Evolutionary conservation across 2,113 vertebrate species (phyloP).

Genomic region (Ramphastos sulfuratus): DNA sequence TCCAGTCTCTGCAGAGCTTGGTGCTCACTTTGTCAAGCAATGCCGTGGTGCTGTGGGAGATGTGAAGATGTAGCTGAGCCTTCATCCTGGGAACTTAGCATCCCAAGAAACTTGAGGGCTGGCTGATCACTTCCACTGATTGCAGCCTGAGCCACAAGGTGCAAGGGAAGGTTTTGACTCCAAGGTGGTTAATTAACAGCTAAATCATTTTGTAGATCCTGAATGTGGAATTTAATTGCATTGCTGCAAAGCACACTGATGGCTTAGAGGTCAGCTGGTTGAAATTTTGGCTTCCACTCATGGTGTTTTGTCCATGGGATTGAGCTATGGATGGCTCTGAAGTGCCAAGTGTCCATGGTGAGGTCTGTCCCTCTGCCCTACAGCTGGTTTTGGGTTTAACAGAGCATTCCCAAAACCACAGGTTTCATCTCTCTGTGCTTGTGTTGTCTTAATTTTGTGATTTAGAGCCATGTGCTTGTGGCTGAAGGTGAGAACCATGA

Average conservation of each 20-base stretch:
- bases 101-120: background rate
- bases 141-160: background rate
- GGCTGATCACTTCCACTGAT: fast-evolving
- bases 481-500: fast-evolving
- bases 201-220: background rate
- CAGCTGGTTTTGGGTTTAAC: fast-evolving
- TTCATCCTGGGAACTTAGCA: background rate
- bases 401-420: fast-evolving
- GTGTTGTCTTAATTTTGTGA: fast-evolving
- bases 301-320: fast-evolving
- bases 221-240: background rate
- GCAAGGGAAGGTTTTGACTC: background rate
- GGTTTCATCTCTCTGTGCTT: background rate
- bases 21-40: background rate
- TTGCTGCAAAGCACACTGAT: fast-evolving
- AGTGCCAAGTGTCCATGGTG: background rate
- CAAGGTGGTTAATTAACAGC: background rate
- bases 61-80: background rate
- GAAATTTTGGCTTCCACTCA: background rate
- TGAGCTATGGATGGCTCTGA: background rate
- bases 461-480: fast-evolving
- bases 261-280: background rate
- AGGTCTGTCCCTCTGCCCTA: background rate
- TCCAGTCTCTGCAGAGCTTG: background rate
- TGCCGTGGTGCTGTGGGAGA: background rate